These are phyloP conservation scores for Drosophila neutralis DNA, from an alignment of 2,888 invertebrate species.

Conservation along the genomic window DNA sequence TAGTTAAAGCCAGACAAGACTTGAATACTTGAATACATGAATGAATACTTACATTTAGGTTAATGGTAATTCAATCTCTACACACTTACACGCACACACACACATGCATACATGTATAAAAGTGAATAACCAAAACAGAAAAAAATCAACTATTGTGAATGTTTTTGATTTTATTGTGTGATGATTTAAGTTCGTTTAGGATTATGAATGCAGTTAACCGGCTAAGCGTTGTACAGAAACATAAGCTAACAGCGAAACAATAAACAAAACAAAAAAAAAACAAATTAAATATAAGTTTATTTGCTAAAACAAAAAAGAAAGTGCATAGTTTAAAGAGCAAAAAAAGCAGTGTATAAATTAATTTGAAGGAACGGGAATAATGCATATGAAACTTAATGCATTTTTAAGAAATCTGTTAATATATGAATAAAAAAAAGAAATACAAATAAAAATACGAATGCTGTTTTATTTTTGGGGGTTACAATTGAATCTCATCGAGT, in stretches of 20 bases:
- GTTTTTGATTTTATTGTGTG: slow-evolving; percentile 45
- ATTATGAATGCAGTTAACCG: slow-evolving; percentile 26
- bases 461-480: slow-evolving; percentile 6
- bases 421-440: slow-evolving; percentile 78
- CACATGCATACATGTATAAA: slow-evolving; percentile 25
- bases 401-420: slow-evolving; percentile 84
- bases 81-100: slow-evolving; percentile 22
- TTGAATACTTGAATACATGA: slow-evolving; percentile 54
- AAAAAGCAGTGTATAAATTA: slow-evolving; percentile 61
- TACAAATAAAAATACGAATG: slow-evolving; percentile 29
- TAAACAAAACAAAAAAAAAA: slow-evolving; percentile 25
- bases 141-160: slow-evolving; percentile 62
- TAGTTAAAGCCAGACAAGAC: slow-evolving; percentile 64
- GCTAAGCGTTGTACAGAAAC: slow-evolving; percentile 41
- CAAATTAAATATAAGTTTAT: slow-evolving; percentile 57
- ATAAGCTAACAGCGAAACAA: slow-evolving; percentile 37
- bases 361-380: slow-evolving; percentile 55
- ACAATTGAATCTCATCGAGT: slow-evolving; percentile 4
- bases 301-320: slow-evolving; percentile 39
- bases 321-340: slow-evolving; percentile 39
- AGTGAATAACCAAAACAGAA: slow-evolving; percentile 15
- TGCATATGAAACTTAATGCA: slow-evolving; percentile 80
- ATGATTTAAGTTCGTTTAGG: slow-evolving; percentile 46
- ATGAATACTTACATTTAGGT: slow-evolving; percentile 39
- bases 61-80: slow-evolving; percentile 60